Base-by-base conservation (phyloP, 2,888 invertebrate genomes). In the Petrophora chlorosata region DNA sequence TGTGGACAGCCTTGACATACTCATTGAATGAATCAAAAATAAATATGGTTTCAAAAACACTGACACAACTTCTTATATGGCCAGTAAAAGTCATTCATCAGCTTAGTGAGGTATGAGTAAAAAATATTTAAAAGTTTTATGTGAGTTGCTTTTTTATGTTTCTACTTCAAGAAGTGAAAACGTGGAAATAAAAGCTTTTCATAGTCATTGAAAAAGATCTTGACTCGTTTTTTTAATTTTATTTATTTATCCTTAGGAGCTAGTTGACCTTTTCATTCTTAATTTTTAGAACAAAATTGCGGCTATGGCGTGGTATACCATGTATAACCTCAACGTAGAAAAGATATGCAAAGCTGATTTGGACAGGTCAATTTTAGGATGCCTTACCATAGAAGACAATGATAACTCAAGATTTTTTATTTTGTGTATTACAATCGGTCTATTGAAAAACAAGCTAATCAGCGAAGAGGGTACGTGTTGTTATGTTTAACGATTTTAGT, bases 1-100 rank as follows among this genome's bases (percentile, higher is more conserved):
- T 85, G 3, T 87, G 89, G 88, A 75, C 73, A 1, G 73, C 78
- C 1, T 44, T 87, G 7, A 65, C 72, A 0, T 71, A 80, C 26
- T 59, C 70, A 5, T 45, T 80, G 3, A 58, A 54, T 46, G 59
- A 68, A 51, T 51, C 56, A 0, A 44, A 64, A 12, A 48, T 45
- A 25, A 48, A 63, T 14, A 36, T 57, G 0, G 59, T 52, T 35
- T 17, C 50, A 13, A 44, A 62, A 7, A 56, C 54, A 22, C 38
- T 76, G 30, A 43, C 42, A 12, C 56, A 62, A 26, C 52, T 79
- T 12, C 40, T 88, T 5, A 10, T 75, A 5, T 85, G 85, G 84
- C 89, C 88, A 1, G 58, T 89, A 15, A 61, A 73, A 38, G 36
- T 61, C 10, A 38, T 73, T 19, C 43, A 64, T 4, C 15, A 35